These are phyloP conservation scores for Semicossyphus pulcher DNA, from an alignment of 2,113 vertebrate species.

Conservation along the genomic window DNA sequence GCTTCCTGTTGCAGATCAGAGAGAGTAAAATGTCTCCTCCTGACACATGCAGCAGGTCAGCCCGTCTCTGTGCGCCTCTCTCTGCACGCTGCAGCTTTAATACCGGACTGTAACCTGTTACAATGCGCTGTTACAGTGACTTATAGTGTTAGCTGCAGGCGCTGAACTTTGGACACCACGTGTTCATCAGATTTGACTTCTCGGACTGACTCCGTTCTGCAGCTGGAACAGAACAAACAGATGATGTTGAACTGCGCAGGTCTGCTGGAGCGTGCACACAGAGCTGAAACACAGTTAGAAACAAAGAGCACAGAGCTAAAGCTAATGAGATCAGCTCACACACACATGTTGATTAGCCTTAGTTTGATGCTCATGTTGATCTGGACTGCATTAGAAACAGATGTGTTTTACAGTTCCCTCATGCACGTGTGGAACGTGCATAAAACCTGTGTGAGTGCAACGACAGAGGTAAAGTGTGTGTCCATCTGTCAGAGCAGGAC, in stretches of 20 bases:
- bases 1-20: constrained; percentile 2
- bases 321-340: background rate
- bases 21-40: background rate
- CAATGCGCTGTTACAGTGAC: background rate
- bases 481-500: no score
- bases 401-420: no score
- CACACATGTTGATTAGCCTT: background rate
- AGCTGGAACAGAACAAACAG: background rate
- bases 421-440: no score
- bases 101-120: background rate
- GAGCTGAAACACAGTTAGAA: no score
- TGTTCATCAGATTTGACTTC: background rate
- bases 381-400: no score
- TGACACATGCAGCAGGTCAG: background rate
- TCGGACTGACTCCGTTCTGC: no score
- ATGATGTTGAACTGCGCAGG: background rate
- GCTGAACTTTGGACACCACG: background rate
- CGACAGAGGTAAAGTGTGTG: no score
- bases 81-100: background rate
- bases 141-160: background rate
- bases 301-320: no score
- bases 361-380: no score
- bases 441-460: no score
- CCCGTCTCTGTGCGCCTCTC: background rate
- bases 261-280: background rate